These are phyloP conservation scores for Polyploca ridens DNA, from an alignment of 2,888 invertebrate species.

Conservation along the genomic window DNA sequence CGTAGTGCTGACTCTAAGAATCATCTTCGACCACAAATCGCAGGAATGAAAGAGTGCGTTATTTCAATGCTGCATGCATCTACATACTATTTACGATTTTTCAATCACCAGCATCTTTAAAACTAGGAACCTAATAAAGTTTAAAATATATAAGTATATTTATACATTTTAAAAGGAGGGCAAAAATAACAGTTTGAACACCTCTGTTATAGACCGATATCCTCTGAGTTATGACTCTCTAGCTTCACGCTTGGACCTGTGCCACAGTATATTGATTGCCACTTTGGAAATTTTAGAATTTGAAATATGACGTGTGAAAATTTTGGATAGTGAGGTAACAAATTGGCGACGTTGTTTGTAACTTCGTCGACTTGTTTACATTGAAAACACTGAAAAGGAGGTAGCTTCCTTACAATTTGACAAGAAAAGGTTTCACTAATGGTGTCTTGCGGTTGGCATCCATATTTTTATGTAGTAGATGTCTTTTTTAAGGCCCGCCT, in stretches of 20 bases:
- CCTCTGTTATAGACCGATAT: constrained; percentile 32
- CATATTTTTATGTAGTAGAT: too few species aligned
- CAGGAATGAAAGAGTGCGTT: too few species aligned
- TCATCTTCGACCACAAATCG: too few species aligned
- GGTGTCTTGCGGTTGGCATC: too few species aligned
- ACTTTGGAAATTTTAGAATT: constrained; percentile 51
- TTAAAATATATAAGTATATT: not conserved
- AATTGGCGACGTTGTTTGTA: constrained; percentile 4
- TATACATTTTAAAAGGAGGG: not conserved
- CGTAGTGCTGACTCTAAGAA: too few species aligned
- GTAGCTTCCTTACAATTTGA: not conserved
- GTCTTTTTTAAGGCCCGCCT: too few species aligned
- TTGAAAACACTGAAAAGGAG: not conserved
- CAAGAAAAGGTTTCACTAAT: not conserved
- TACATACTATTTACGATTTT: too few species aligned
- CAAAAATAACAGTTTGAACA: not conserved
- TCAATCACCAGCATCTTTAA: too few species aligned
- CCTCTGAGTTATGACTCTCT: constrained; percentile 46
- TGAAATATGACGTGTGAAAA: constrained; percentile 38
- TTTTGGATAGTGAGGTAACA: constrained; percentile 15
- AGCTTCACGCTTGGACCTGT: constrained; percentile 46
- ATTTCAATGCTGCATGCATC: too few species aligned
- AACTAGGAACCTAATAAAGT: not conserved
- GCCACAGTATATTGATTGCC: constrained; percentile 57
- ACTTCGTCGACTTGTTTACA: constrained; percentile 9